phyloP scores from a whole-genome alignment of 2,797 vertebrate species.

The Myotis vivesi region DNA sequence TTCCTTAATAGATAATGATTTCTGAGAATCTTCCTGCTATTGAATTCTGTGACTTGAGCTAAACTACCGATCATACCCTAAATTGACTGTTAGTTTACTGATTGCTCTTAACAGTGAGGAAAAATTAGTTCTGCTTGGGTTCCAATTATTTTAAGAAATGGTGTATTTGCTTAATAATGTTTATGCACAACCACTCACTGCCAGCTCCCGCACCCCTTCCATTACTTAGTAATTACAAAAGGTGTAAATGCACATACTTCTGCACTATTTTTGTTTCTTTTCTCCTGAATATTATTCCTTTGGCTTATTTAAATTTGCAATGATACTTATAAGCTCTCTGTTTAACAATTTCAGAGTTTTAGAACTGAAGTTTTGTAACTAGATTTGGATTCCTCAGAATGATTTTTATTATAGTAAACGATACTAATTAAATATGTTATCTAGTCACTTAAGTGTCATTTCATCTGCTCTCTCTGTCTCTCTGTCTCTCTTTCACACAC shows the following conservation, averaged over 20 bases:
- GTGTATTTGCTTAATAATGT: neutral
- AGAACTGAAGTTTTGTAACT: neutral
- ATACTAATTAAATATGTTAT: neutral
- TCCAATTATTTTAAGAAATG: constrained; percentile 53
- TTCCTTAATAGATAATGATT: neutral
- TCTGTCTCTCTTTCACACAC: too few species aligned
- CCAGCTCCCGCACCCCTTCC: neutral
- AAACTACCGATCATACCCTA: neutral
- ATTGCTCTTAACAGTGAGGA: neutral
- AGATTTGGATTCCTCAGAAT: neutral
- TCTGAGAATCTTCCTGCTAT: neutral
- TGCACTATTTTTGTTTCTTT: neutral
- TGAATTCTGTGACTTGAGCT: neutral
- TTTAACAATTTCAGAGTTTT: neutral
- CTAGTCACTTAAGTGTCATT: neutral
- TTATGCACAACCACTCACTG: neutral
- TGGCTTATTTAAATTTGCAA: constrained; percentile 8
- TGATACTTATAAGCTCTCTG: neutral
- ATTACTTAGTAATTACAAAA: neutral
- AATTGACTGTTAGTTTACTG: constrained; percentile 25
- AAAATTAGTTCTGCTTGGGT: neutral
- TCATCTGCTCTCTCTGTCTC: neutral
- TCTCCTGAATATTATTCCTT: neutral
- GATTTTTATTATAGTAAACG: neutral
- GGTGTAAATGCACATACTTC: neutral